Evolutionary conservation across 2,113 vertebrate genomes (phyloP).

Genomic region (Hemibagrus wyckioides): DNA sequence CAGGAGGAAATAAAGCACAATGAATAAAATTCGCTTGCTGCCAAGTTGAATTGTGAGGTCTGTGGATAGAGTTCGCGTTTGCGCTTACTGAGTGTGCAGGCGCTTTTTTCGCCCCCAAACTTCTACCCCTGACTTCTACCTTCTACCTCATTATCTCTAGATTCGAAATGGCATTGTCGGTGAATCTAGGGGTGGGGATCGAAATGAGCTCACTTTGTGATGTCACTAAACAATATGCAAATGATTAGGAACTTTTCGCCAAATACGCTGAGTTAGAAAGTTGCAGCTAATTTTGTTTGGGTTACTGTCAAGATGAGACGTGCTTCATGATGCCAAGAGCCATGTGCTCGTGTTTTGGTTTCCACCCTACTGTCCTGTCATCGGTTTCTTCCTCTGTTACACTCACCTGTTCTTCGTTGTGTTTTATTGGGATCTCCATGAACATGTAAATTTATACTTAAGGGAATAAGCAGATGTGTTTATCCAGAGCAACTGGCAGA

Average conservation of each 20-base stretch:
- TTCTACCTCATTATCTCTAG: background rate
- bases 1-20: slow-evolving; percentile 33
- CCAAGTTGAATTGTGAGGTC: slow-evolving; percentile 21
- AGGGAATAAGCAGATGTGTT: no score
- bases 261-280: background rate
- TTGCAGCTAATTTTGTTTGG: background rate
- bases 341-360: slow-evolving; percentile 1
- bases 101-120: background rate
- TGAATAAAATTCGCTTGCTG: slow-evolving; percentile 27
- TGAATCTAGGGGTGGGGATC: background rate
- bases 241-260: background rate
- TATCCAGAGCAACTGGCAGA: no score
- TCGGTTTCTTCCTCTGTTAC: background rate
- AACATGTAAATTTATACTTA: background rate
- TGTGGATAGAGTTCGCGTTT: background rate
- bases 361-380: background rate
- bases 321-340: background rate
- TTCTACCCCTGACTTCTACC: background rate
- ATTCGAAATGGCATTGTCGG: background rate
- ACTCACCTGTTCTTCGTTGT: background rate
- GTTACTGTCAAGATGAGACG: background rate
- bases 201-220: background rate
- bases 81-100: background rate
- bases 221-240: slow-evolving; percentile 5
- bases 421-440: background rate